A percentile compares a stretch with the other conserved stretches of the same genome.
Evolutionary conservation across 2,797 vertebrate genomes (phyloP).

Genomic region (Cetoscarus ocellatus): DNA sequence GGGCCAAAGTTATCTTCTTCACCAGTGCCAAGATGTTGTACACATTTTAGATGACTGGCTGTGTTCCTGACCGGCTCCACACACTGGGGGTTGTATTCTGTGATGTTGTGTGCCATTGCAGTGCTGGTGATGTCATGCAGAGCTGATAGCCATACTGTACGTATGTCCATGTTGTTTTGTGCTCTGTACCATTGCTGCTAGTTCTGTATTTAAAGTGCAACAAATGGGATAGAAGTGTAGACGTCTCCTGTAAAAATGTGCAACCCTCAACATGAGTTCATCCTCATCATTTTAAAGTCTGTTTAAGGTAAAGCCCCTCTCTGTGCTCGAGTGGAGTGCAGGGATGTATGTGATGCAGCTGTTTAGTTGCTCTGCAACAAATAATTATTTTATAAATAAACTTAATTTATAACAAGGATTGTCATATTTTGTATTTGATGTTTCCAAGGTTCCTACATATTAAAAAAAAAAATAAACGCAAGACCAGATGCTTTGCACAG

Average conservation of each 20-base stretch:
- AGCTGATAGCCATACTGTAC: conserved; percentile 45
- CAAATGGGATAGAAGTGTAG: conserved; percentile 64
- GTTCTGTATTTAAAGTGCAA: conserved; percentile 73
- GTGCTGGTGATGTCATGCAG: conserved; percentile 57
- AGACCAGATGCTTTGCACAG: too few species aligned
- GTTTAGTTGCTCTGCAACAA: conserved; percentile 64
- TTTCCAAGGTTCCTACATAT: conserved; percentile 24
- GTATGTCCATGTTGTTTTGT: conserved; percentile 49
- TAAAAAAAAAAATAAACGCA: too few species aligned
- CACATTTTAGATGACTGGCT: conserved; percentile 44
- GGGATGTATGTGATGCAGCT: conserved; percentile 68
- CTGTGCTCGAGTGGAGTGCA: conserved; percentile 52
- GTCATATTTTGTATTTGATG: conserved; percentile 59
- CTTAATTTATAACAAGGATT: conserved; percentile 82
- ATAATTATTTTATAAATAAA: conserved; percentile 86
- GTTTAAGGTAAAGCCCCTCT: conserved; percentile 67
- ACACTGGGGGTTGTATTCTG: conserved; percentile 42
- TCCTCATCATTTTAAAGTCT: conserved; percentile 67
- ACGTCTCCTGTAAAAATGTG: conserved; percentile 52
- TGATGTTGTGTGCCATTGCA: conserved; percentile 54
- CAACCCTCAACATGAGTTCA: conserved; percentile 36
- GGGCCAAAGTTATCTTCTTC: conserved; percentile 51
- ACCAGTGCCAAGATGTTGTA: conserved; percentile 59
- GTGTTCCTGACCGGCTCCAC: conserved; percentile 52
- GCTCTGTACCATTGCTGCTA: conserved; percentile 71